These are phyloP conservation scores for Pipra filicauda DNA, from an alignment of 2,113 vertebrate genomes.

Conservation along the genomic window DNA sequence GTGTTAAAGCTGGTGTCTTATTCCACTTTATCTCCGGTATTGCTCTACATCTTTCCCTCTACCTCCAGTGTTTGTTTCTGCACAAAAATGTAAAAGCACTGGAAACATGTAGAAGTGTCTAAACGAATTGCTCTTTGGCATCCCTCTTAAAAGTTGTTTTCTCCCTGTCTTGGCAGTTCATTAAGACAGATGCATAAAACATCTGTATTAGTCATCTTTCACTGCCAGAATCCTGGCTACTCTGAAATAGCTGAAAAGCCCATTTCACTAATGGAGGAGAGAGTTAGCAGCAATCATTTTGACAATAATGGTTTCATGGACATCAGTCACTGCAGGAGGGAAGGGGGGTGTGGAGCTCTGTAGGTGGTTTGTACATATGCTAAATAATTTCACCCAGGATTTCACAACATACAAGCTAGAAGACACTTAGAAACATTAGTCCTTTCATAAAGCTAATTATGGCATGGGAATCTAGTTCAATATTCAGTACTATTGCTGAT, in stretches of 20 bases:
- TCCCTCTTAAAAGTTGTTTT: constrained; percentile 2
- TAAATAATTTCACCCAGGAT: background rate
- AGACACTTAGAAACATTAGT: background rate
- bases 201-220: background rate
- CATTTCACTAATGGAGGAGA: background rate
- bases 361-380: background rate
- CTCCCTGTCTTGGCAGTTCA: background rate
- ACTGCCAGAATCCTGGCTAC: background rate
- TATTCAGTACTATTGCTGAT: background rate
- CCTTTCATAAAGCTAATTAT: background rate
- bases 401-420: background rate
- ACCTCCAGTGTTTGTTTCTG: background rate
- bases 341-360: background rate
- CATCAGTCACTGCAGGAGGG: background rate
- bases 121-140: constrained; percentile 19
- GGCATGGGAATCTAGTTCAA: background rate
- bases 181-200: constrained; percentile 31
- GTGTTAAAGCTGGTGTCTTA: background rate
- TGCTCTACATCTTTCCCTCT: background rate
- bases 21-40: background rate
- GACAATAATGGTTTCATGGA: background rate
- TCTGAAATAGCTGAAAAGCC: background rate
- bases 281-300: background rate
- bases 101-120: background rate
- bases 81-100: background rate